Evolutionary conservation across 2,888 invertebrate genomes (phyloP), one percentile per base, ranked within the genome.

Genomic region (Noctua comes): DNA sequence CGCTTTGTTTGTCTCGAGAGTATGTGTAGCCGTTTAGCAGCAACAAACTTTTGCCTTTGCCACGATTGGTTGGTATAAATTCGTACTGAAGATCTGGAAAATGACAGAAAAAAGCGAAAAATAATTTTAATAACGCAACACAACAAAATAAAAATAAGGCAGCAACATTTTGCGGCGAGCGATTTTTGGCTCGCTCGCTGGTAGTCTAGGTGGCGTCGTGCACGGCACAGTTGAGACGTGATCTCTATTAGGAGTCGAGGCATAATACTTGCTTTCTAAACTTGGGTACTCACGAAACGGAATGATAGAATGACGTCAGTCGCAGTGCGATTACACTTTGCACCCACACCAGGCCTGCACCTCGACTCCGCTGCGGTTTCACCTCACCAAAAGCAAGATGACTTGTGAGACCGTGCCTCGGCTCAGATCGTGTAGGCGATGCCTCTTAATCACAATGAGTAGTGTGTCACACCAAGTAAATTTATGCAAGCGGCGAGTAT

Each of bases 1-100:
- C 79, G 10, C 82, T 73, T 6, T 71, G 76, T 43, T 72, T 78
- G 21, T 80, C 73, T 76, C 82, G 80, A 46, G 86, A 86, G 62
- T 84, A 90, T 6, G 90, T 90, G 66, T 85, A 86, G 8, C 82
- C 77, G 1, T 85, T 84, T 43, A 85, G 48, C 85, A 89, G 79
- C 13, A 90, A 70, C 54, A 91, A 78, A 8, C 73, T 59, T 40
- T 82, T 86, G 43, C 88, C 84, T 73, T 76, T 83, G 8, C 46
- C 70, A 6, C 76, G 71, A 51, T 72, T 46, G 6, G 84, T 79
- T 13, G 77, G 79, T 57, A 89, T 86, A 46, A 88, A 78, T 24
- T 82, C 71, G 73, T 70, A 70, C 8, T 43, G 66, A 66, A n/a
- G 0, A 43, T n/a, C 66, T 66, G 66, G 4, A 66, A 66, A 66